phyloP scores from a whole-genome alignment of 1,140 invertebrate genomes.

The Pomacea maculata region DNA sequence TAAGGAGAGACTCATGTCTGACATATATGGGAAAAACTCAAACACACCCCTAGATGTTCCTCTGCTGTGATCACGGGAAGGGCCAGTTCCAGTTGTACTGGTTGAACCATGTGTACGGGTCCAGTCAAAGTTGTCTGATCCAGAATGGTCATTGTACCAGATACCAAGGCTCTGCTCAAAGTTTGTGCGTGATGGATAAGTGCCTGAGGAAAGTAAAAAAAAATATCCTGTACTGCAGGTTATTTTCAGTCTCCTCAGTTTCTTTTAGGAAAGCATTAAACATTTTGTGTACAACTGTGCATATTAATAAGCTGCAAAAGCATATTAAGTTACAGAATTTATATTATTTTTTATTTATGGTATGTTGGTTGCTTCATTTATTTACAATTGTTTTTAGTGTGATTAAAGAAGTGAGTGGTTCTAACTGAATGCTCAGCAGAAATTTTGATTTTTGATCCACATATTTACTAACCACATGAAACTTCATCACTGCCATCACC shows the following conservation, averaged over 20 bases:
- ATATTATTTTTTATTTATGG: too few species aligned
- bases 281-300: too few species aligned
- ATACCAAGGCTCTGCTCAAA: slow-evolving; percentile 80
- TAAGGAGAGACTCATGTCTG: too few species aligned
- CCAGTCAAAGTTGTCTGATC: slow-evolving; percentile 80
- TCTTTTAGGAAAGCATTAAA: too few species aligned
- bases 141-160: slow-evolving; percentile 75
- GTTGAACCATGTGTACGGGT: slow-evolving; percentile 69
- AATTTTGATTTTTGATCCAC: too few species aligned
- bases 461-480: slow-evolving; percentile 33
- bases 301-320: too few species aligned
- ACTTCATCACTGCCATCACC: slow-evolving; percentile 56
- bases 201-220: slow-evolving; percentile 22
- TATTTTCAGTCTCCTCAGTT: too few species aligned
- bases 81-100: slow-evolving; percentile 46
- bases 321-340: too few species aligned
- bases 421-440: too few species aligned
- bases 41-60: slow-evolving; percentile 42
- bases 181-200: slow-evolving; percentile 69
- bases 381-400: too few species aligned
- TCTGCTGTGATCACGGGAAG: slow-evolving; percentile 50
- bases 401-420: slow-evolving; percentile 24
- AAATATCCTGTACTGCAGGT: background rate
- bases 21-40: background rate
- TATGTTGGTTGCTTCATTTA: too few species aligned